A percentile compares a stretch with the other conserved stretches of the same genome.
phyloP scores from a whole-genome alignment of 2,797 vertebrate species.

The Intellagama lesueurii region DNA sequence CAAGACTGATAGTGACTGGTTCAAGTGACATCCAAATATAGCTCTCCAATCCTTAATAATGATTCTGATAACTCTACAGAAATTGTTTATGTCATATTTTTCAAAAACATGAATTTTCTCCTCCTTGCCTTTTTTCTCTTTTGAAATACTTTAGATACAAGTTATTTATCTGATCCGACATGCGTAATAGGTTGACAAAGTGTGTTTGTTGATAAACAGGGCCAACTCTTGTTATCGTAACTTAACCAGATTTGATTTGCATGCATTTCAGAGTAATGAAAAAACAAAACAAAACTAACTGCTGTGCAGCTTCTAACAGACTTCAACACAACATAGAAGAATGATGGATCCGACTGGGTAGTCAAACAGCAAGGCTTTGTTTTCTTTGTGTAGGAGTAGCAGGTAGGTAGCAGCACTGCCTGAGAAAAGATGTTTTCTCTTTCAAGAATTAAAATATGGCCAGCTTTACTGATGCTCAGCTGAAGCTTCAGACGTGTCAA shows the following conservation, averaged over 20 bases:
- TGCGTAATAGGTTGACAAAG: conserved; percentile 8
- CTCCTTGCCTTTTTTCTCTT: not conserved
- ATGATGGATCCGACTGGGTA: not conserved
- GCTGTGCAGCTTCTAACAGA: not conserved
- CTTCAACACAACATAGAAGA: not conserved
- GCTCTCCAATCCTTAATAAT: not conserved
- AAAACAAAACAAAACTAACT: not conserved
- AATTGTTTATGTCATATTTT: not conserved
- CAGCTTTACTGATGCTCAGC: not conserved
- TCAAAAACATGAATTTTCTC: not conserved
- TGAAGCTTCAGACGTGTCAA: not conserved
- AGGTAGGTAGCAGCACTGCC: not conserved
- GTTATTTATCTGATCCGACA: not conserved
- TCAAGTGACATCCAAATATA: not conserved
- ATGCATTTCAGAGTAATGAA: not conserved
- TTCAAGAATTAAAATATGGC: not conserved
- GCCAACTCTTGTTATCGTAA: not conserved
- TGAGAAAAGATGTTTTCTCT: not conserved
- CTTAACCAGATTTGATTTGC: not conserved
- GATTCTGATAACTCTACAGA: not conserved
- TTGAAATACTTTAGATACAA: not conserved
- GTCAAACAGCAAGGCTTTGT: not conserved
- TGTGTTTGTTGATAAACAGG: not conserved
- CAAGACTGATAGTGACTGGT: not conserved
- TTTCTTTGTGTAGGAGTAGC: not conserved